Conservation (phyloP, 2,888 invertebrate genomes). For the Morpho deidamia region DNA sequence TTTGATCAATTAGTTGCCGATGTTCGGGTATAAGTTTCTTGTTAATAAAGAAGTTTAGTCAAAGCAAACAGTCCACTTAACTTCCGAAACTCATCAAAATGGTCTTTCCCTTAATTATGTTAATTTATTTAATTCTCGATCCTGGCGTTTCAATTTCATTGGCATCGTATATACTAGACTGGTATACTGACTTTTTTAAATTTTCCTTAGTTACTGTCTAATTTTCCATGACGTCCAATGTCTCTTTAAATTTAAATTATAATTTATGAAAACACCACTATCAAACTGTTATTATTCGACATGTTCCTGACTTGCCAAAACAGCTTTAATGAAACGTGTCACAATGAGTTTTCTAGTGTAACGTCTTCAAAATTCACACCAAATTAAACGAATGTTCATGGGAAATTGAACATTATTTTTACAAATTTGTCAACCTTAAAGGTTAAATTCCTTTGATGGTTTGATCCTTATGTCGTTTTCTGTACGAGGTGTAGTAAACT, state of each 20-base stretch:
- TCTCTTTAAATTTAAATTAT: not conserved
- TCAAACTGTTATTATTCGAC: conserved; percentile 1
- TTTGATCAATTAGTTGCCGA: too few species aligned
- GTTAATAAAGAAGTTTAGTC: too few species aligned
- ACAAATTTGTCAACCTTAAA: not conserved
- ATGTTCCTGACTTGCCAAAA: conserved; percentile 17
- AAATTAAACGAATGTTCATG: not conserved
- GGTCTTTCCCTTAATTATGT: too few species aligned
- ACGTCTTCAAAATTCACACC: not conserved
- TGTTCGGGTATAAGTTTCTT: too few species aligned
- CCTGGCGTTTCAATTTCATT: too few species aligned
- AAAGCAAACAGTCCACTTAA: too few species aligned
- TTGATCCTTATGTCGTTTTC: not conserved
- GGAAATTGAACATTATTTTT: not conserved
- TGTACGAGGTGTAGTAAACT: not conserved
- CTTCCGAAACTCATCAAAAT: too few species aligned
- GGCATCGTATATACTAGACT: too few species aligned
- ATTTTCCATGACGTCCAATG: not conserved
- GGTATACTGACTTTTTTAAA: too few species aligned
- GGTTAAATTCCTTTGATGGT: not conserved
- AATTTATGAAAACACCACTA: conserved; percentile 2
- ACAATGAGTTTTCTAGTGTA: conserved; percentile 6
- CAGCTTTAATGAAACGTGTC: conserved; percentile 18
- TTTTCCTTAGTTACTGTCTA: too few species aligned
- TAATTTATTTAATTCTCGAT: too few species aligned